phyloP scores from a whole-genome alignment of 2,113 vertebrate species.

The Callionymus lyra region DNA sequence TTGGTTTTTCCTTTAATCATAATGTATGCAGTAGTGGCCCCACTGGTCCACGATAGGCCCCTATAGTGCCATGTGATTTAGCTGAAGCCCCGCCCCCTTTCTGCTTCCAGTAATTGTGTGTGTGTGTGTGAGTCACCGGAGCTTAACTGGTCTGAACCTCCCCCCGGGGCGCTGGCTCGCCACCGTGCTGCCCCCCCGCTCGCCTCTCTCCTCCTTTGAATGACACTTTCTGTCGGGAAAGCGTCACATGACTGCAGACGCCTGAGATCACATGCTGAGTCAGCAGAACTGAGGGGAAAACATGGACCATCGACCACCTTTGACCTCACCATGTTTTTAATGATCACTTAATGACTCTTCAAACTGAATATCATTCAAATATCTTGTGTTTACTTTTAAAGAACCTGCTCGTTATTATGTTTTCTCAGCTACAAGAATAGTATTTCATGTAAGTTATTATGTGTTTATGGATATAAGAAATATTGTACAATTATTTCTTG shows the following conservation, averaged over 20 bases:
- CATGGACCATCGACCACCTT: slow-evolving; percentile 12
- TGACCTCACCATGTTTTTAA: no score
- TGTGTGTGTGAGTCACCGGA: slow-evolving; percentile 87
- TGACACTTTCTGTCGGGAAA: slow-evolving; percentile 44
- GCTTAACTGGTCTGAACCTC: slow-evolving; percentile 95
- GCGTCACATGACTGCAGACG: slow-evolving; percentile 43
- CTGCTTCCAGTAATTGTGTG: slow-evolving; percentile 93
- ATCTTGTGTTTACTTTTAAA: no score
- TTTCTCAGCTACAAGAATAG: no score
- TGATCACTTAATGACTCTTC: no score
- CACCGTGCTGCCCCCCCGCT: slow-evolving; percentile 8
- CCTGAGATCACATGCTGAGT: slow-evolving; percentile 52
- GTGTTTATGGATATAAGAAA: no score
- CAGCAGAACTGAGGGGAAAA: slow-evolving; percentile 28
- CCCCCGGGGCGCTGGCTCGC: slow-evolving; percentile 28
- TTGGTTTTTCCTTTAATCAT: no score
- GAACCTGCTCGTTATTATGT: no score
- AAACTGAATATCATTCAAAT: no score
- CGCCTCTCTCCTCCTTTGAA: slow-evolving; percentile 37
- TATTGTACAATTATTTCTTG: no score
- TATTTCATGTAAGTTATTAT: no score
- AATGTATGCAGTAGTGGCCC: slow-evolving; percentile 3
- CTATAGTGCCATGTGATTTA: slow-evolving; percentile 85
- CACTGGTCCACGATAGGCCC: slow-evolving; percentile 79
- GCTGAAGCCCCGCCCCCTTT: slow-evolving; percentile 81